Base-by-base conservation (phyloP, 2,113 vertebrate species). In the Megatriorchis doriae region DNA sequence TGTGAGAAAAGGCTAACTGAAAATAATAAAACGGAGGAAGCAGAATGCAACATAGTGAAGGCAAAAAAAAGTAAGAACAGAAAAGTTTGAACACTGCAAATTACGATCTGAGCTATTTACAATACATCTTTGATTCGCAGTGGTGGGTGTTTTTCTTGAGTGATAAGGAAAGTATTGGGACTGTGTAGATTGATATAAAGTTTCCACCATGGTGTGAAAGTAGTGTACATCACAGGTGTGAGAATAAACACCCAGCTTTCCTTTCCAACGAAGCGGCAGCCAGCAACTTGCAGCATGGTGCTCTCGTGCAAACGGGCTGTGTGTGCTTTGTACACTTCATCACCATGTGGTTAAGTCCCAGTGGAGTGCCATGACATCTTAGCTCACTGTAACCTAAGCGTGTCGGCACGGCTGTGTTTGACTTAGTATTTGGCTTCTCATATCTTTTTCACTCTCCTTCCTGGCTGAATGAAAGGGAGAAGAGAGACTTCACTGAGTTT, bases 261-360 rank as follows among this genome's bases (percentile, higher is more conserved):
- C 63, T 82, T 42, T 73, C 55, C 55, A 73, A n/a, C 0, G 0
- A 10, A 58, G 58, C 1, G 0, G 53, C 66, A 68, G 53, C 47
- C 25, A 45, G 70, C 23, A 55, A 3, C 18, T 59, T 55, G n/a
- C 65, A 79, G 31, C 7, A 2, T 66, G 58, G 40, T 82, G 55
- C 48, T 79, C 9, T 73, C 40, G 1, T 4, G 42, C 22, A 1
- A 40, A 85, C 27, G 42, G 68, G 34, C 71, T 13, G 0, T 9
- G 17, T 73, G 88, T 86, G 72, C 80, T 45, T 50, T 53, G 32
- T 62, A 31, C 38, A 6, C 53, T 90, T 70, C 25, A 13, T 40
- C 53, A 40, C 62, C 9, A 8, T 5, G 7, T 36, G 48, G 21
- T 34, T 42, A n/a, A 45, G n/a, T 71, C 61, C 84, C 65, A 67